Conservation (phyloP, 1,140 invertebrate genomes). For the Lerema accius region DNA sequence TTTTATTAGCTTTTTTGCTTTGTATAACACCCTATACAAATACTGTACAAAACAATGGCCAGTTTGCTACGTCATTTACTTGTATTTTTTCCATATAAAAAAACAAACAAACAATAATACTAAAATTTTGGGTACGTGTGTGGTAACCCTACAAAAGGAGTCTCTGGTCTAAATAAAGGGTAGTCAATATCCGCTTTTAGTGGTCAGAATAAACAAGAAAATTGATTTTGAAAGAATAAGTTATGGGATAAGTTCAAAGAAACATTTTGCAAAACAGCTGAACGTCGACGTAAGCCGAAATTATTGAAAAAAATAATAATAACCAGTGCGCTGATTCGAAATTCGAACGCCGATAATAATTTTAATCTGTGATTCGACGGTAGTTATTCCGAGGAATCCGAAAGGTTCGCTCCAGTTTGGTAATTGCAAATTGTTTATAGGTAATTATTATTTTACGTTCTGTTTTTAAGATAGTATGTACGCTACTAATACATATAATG, state of each 20-base stretch:
- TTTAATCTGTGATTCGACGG: conserved; percentile 39
- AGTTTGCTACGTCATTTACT: no score
- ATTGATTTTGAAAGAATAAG: conserved; percentile 73
- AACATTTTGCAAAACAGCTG: conserved; percentile 48
- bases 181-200: conserved; percentile 61
- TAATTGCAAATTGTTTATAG: conserved; percentile 6
- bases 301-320: conserved; percentile 27
- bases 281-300: conserved; percentile 3
- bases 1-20: no score
- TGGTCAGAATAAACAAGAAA: conserved; percentile 74
- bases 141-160: conserved; percentile 47
- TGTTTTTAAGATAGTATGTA: no score
- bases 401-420: conserved; percentile 15
- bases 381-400: conserved; percentile 20
- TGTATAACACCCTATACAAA: no score
- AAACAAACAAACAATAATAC: no score
- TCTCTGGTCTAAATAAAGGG: conserved; percentile 60
- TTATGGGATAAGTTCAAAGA: conserved; percentile 59
- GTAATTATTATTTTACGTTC: background rate
- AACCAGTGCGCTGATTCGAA: conserved; percentile 34
- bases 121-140: background rate
- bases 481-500: no score
- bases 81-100: no score
- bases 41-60: no score
- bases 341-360: conserved; percentile 36